phyloP scores from a whole-genome alignment of 2,113 vertebrate species.

The Gila orcuttii region DNA sequence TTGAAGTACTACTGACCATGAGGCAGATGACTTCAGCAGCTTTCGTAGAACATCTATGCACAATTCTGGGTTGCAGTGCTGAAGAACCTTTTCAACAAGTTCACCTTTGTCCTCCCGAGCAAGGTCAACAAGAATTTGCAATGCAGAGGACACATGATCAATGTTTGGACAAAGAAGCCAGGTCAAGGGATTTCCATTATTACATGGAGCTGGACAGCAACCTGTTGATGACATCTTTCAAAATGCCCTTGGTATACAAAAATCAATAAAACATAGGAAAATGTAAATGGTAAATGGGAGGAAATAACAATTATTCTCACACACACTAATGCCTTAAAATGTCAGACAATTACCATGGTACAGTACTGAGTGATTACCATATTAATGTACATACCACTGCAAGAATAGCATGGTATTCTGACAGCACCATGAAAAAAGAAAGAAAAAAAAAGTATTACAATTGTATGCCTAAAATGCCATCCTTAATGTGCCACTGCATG shows the following conservation, averaged over 20 bases:
- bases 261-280: background rate
- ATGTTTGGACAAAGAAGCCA: slow-evolving; percentile 51
- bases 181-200: background rate
- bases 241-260: background rate
- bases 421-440: background rate
- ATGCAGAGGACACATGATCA: slow-evolving; percentile 43
- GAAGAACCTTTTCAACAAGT: slow-evolving; percentile 46
- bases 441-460: too few species aligned
- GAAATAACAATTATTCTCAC: slow-evolving; percentile 5
- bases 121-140: slow-evolving; percentile 42
- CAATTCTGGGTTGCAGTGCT: slow-evolving; percentile 28
- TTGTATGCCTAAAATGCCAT: too few species aligned
- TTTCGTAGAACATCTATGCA: slow-evolving; percentile 47
- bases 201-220: slow-evolving; percentile 27
- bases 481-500: background rate
- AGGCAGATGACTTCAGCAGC: slow-evolving; percentile 42
- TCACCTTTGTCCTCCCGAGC: slow-evolving; percentile 45
- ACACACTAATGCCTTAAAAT: background rate
- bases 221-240: slow-evolving; percentile 6
- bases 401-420: background rate
- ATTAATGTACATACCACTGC: background rate
- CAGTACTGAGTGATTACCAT: background rate
- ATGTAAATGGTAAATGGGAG: background rate
- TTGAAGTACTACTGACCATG: slow-evolving; percentile 57
- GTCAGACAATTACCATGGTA: background rate